Evolutionary conservation across 2,888 invertebrate genomes (phyloP).

Genomic region (Odontocerum albicorne): DNA sequence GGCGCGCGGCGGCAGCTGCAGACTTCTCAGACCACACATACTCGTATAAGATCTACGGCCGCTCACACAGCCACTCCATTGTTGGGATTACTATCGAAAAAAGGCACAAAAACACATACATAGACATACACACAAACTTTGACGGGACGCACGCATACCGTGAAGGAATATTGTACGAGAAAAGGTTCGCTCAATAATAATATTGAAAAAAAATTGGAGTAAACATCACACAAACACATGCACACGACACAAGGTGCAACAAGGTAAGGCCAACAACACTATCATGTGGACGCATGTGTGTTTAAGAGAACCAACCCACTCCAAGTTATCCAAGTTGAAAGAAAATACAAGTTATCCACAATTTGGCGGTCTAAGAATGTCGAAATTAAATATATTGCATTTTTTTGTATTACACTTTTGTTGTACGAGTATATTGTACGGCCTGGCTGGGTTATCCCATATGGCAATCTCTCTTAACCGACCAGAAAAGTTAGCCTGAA

Average conservation of each 20-base stretch:
- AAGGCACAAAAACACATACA: background rate
- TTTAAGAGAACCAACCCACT: too few species aligned
- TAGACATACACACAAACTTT: background rate
- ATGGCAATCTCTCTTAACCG: too few species aligned
- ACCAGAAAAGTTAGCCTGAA: too few species aligned
- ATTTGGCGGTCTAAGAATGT: too few species aligned
- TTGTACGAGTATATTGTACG: too few species aligned
- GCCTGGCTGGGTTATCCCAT: too few species aligned
- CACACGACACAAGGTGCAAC: constrained; percentile 4
- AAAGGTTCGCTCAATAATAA: background rate
- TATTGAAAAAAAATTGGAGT: constrained; percentile 1
- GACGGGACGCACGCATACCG: background rate
- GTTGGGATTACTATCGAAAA: too few species aligned
- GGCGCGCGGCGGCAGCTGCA: constrained; percentile 26
- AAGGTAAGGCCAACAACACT: background rate
- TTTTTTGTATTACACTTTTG: too few species aligned
- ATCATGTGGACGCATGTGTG: too few species aligned
- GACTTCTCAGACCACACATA: constrained; percentile 12
- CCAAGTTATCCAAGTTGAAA: too few species aligned
- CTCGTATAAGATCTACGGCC: constrained; percentile 1
- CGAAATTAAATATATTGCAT: too few species aligned
- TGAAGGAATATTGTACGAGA: background rate
- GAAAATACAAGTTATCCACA: too few species aligned
- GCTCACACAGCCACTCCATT: constrained; percentile 2
- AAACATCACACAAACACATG: constrained; percentile 9